A percentile compares a stretch with the other conserved stretches of the same genome.
These are phyloP conservation scores for Etia nguti DNA, from an alignment of 2,113 vertebrate genomes.

Conservation along the genomic window DNA sequence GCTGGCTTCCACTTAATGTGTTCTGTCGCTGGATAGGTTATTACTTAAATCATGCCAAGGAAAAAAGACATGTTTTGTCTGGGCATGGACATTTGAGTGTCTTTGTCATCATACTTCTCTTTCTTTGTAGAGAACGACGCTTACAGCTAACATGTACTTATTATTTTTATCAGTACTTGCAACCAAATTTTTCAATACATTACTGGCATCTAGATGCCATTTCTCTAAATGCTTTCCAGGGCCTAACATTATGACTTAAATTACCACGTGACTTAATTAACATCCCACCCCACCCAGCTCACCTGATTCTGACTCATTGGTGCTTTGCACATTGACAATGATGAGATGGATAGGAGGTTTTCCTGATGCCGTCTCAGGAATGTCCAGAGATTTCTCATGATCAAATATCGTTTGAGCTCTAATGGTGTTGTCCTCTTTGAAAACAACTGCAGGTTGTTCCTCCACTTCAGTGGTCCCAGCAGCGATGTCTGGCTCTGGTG, in stretches of 20 bases:
- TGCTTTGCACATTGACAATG: conserved; percentile 73
- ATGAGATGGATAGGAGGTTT: conserved; percentile 65
- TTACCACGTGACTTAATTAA: background rate
- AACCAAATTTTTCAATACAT: background rate
- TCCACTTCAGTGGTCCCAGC: background rate
- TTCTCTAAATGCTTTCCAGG: background rate
- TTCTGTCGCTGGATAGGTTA: background rate
- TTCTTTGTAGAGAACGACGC: background rate
- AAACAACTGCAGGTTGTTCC: conserved; percentile 51
- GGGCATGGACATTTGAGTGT: background rate
- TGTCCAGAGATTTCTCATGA: conserved; percentile 45
- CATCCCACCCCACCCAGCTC: conserved; percentile 16
- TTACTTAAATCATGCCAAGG: background rate
- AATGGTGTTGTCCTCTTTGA: conserved; percentile 47
- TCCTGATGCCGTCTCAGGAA: background rate
- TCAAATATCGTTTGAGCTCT: conserved; percentile 2
- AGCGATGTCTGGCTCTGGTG: background rate
- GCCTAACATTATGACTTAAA: background rate
- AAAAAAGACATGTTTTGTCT: background rate
- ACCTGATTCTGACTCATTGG: conserved; percentile 87
- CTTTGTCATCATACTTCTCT: background rate
- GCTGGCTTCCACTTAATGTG: background rate
- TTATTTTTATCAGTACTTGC: background rate
- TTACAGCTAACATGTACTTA: background rate
- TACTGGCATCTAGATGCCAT: background rate